phyloP scores from a whole-genome alignment of 2,888 invertebrate species.

The Argynnis bischoffii region DNA sequence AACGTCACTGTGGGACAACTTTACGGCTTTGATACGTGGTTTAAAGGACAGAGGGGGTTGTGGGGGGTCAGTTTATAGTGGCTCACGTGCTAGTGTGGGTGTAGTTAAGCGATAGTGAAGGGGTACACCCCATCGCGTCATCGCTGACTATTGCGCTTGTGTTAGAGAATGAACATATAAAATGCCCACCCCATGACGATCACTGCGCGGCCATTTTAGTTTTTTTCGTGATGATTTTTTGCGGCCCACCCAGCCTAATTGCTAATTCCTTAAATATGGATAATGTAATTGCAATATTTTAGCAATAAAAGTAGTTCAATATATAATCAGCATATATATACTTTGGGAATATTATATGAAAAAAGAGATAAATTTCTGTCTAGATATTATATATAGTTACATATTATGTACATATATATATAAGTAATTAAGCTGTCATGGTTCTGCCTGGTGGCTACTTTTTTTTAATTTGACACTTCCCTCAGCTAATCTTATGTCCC shows the following conservation, averaged over 20 bases:
- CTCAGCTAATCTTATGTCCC: no score
- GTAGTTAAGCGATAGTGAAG: slow-evolving; percentile 71
- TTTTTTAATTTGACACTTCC: no score
- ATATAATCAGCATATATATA: no score
- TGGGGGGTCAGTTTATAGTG: slow-evolving; percentile 48
- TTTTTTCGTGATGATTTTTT: slow-evolving; percentile 53
- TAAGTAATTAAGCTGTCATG: no score
- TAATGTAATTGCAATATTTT: slow-evolving; percentile 19
- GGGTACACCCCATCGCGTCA: slow-evolving; percentile 73
- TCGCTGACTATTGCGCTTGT: slow-evolving; percentile 77
- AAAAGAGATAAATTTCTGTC: no score
- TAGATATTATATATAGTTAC: no score
- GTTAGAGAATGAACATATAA: slow-evolving; percentile 79
- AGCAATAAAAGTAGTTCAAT: not conserved
- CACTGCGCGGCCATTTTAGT: slow-evolving; percentile 71
- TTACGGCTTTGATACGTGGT: slow-evolving; percentile 38
- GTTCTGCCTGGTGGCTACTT: no score
- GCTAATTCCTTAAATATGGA: slow-evolving; percentile 33
- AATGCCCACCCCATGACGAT: slow-evolving; percentile 78
- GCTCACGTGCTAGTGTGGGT: slow-evolving; percentile 57
- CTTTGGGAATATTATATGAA: no score
- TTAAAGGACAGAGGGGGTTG: slow-evolving; percentile 42
- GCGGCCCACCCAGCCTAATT: slow-evolving; percentile 42
- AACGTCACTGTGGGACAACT: slow-evolving; percentile 48
- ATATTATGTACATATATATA: no score